A percentile compares a stretch with the other conserved stretches of the same genome.
Conservation (phyloP, 2,113 vertebrate species). For the Lepisosteus oculatus region DNA sequence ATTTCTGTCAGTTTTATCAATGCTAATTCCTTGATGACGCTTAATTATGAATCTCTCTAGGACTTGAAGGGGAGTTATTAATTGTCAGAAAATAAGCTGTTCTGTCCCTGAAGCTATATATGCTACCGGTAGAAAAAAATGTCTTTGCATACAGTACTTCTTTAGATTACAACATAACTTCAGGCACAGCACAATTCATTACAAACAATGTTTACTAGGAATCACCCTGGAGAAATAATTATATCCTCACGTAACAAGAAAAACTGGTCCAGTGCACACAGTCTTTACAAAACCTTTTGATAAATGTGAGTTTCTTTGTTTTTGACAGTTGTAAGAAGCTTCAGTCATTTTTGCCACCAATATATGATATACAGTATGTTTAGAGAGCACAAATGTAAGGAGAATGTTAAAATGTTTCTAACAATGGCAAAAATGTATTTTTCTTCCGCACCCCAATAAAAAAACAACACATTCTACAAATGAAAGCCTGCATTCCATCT, state of each 20-base stretch:
- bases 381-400: slow-evolving; percentile 8
- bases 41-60: too few species aligned
- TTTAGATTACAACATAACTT: background rate
- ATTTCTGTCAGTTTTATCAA: too few species aligned
- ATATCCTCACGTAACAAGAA: background rate
- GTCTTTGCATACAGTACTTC: background rate
- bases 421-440: slow-evolving; percentile 16
- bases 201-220: background rate
- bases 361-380: background rate
- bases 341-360: slow-evolving; percentile 43
- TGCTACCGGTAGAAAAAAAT: too few species aligned
- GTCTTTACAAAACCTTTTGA: slow-evolving; percentile 50
- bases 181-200: background rate
- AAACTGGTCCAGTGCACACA: background rate
- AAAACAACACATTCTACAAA: slow-evolving; percentile 12
- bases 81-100: too few species aligned
- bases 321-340: slow-evolving; percentile 48
- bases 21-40: too few species aligned
- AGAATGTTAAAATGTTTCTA: slow-evolving; percentile 3
- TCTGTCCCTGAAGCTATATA: too few species aligned
- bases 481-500: slow-evolving; percentile 19
- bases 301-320: slow-evolving; percentile 57
- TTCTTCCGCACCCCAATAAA: slow-evolving; percentile 13
- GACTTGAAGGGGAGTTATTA: too few species aligned
- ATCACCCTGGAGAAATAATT: background rate